These are phyloP conservation scores for Amiota mariae DNA, from an alignment of 2,888 invertebrate species.

Conservation along the genomic window DNA sequence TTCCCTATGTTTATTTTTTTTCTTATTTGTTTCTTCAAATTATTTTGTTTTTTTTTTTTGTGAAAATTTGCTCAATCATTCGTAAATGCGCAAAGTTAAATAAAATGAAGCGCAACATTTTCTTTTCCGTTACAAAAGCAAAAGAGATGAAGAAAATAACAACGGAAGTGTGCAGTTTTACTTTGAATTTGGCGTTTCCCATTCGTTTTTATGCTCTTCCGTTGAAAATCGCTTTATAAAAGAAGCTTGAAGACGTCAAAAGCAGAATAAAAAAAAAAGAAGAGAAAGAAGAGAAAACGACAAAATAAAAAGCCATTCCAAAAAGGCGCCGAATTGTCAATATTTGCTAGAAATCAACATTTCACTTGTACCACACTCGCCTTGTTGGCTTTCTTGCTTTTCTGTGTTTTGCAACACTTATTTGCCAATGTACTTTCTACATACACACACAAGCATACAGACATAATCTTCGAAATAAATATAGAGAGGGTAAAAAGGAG, in stretches of 20 bases:
- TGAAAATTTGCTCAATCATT: slow-evolving; percentile 19
- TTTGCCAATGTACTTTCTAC: background rate
- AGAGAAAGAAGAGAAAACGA: background rate
- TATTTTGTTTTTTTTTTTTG: slow-evolving; percentile 1
- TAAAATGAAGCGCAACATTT: background rate
- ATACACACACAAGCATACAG: background rate
- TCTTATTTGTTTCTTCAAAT: background rate
- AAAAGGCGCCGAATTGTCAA: slow-evolving; percentile 27
- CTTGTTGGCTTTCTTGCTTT: background rate
- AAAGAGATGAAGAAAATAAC: background rate
- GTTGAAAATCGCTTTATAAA: background rate
- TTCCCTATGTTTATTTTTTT: slow-evolving; percentile 2
- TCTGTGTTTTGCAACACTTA: background rate
- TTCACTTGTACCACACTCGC: background rate
- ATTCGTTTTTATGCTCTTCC: slow-evolving; percentile 27
- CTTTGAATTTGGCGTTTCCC: slow-evolving; percentile 26
- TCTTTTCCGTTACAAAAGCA: background rate
- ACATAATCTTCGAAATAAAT: background rate
- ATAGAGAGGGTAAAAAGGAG: no score
- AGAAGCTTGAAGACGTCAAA: background rate
- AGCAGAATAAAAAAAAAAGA: background rate
- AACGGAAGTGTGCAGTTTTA: slow-evolving; percentile 20
- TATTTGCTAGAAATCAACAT: slow-evolving; percentile 26
- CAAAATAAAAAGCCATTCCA: background rate
- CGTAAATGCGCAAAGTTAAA: slow-evolving; percentile 20